Percentiles rank a stretch among this genome's conserved stretches.
Evolutionary conservation across 2,888 invertebrate species (phyloP).

Genomic region (Macrosoma leucophasiata): DNA sequence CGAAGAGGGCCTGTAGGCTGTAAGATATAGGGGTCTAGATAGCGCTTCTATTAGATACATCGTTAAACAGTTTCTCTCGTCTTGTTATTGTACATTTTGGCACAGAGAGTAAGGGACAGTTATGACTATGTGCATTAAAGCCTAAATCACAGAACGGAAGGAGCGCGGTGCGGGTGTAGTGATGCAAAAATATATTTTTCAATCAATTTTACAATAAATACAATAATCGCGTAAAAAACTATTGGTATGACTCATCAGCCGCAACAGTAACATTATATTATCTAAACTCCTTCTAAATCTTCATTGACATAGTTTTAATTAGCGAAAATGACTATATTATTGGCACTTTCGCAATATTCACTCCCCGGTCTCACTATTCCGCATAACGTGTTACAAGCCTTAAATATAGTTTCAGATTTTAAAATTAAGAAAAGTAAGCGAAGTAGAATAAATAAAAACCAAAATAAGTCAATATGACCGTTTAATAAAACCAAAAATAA

Average conservation of each 20-base stretch:
- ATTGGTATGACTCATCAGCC: conserved; percentile 14
- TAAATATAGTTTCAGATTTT: conserved; percentile 1
- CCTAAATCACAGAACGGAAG: conserved; percentile 71
- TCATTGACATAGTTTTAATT: conserved; percentile 54
- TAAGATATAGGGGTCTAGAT: conserved; percentile 20
- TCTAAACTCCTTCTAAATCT: conserved; percentile 37
- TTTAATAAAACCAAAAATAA: conserved; percentile 65
- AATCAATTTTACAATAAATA: conserved; percentile 38
- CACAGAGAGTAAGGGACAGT: conserved; percentile 54
- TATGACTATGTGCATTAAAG: conserved; percentile 51
- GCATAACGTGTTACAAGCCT: too few relatives aligned
- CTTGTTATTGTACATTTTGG: conserved; percentile 46
- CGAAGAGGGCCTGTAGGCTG: conserved; percentile 27
- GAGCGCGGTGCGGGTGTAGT: conserved; percentile 58
- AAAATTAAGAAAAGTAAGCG: conserved; percentile 13
- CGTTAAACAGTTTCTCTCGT: conserved; percentile 24
- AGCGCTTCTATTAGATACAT: conserved; percentile 19
- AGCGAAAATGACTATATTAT: conserved; percentile 50
- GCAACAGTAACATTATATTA: conserved; percentile 24
- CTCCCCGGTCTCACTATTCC: too few relatives aligned
- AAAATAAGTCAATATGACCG: conserved; percentile 51
- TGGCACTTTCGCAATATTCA: conserved; percentile 45
- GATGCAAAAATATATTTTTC: conserved; percentile 65
- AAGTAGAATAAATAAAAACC: conserved; percentile 40
- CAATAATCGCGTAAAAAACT: conserved; percentile 45